Evolutionary conservation across 2,888 invertebrate genomes (phyloP).

Genomic region (Sarcophaga caerulescens): DNA sequence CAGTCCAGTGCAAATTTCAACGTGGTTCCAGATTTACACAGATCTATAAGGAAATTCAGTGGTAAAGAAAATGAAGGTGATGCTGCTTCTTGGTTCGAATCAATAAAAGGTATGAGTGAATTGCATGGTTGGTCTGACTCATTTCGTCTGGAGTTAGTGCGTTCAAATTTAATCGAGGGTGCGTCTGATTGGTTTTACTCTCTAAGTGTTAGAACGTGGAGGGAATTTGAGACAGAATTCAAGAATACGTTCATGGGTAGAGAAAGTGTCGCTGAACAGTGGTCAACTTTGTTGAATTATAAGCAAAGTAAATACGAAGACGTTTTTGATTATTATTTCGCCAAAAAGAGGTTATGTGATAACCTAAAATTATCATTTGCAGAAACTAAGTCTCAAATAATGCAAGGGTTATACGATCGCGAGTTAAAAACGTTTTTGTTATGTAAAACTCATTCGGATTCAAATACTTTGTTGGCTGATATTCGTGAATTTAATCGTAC

Average conservation of each 20-base stretch:
- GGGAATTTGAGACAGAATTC: constrained; percentile 22
- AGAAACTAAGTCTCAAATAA: constrained; percentile 17
- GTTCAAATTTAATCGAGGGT: constrained; percentile 10
- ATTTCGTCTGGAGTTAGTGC: constrained; percentile 26
- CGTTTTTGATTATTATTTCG: constrained; percentile 41
- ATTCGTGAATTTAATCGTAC: constrained; percentile 9
- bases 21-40: constrained; percentile 20
- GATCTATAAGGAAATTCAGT: not conserved
- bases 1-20: not conserved
- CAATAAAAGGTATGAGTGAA: constrained; percentile 12
- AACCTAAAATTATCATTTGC: constrained; percentile 14
- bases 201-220: not conserved
- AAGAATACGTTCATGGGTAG: not conserved
- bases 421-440: constrained; percentile 11
- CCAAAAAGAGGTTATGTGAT: constrained; percentile 37
- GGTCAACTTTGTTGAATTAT: constrained; percentile 30
- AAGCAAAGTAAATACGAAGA: constrained; percentile 25
- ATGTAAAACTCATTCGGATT: not conserved
- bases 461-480: constrained; percentile 5
- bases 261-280: constrained; percentile 1
- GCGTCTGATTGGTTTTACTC: not conserved
- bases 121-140: constrained; percentile 29
- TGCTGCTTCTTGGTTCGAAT: constrained; percentile 1
- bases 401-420: constrained; percentile 20
- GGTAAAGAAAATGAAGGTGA: not conserved